These are phyloP conservation scores for Ailurus styani DNA, from an alignment of 2,113 vertebrate species.

Conservation along the genomic window DNA sequence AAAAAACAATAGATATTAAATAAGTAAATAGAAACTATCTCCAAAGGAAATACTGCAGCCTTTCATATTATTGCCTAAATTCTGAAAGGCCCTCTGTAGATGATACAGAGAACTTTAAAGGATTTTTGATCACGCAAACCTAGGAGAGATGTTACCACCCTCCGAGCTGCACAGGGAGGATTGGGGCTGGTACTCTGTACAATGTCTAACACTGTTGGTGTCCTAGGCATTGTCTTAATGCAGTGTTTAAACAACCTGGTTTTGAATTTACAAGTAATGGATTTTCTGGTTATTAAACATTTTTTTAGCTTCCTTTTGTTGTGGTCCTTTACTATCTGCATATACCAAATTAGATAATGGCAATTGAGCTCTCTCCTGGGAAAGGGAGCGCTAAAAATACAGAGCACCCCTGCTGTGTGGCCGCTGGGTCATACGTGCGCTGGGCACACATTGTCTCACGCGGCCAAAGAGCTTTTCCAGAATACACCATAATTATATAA, in stretches of 20 bases:
- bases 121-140: neutral
- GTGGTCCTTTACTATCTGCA: neutral
- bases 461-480: neutral
- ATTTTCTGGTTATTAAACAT: neutral
- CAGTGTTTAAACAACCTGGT: neutral
- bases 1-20: neutral
- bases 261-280: neutral
- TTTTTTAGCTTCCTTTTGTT: neutral
- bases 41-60: neutral
- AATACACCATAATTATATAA: neutral
- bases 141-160: neutral
- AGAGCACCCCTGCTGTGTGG: neutral
- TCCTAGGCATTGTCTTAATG: neutral
- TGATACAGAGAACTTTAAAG: neutral
- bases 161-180: neutral
- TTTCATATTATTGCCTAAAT: neutral
- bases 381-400: neutral
- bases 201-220: neutral
- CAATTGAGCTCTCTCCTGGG: neutral
- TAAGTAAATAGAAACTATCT: neutral
- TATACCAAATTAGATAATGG: neutral
- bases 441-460: neutral
- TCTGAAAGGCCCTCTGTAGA: neutral
- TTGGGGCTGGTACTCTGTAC: neutral
- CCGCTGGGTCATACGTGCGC: neutral